Conservation (phyloP, 2,797 vertebrate genomes). For the Oophaga sylvatica region DNA sequence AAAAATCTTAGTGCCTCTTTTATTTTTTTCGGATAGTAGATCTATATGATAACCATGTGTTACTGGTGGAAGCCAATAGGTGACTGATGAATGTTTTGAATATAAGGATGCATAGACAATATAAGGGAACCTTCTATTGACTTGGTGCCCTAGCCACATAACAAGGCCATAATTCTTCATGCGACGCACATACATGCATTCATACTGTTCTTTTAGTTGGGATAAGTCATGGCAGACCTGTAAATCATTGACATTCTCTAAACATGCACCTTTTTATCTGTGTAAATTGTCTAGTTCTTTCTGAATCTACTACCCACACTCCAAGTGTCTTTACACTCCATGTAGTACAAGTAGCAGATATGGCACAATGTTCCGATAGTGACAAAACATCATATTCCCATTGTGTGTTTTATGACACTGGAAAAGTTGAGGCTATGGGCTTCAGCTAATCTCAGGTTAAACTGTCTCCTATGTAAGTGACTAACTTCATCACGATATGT, state of each 20-base stretch:
- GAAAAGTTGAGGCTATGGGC: neutral
- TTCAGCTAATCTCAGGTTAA: constrained; percentile 31
- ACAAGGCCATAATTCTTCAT: constrained; percentile 3
- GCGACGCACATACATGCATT: neutral
- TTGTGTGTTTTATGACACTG: neutral
- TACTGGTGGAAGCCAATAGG: constrained; percentile 4
- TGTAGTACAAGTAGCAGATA: neutral
- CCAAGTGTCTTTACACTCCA: neutral
- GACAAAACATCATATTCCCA: neutral
- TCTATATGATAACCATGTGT: constrained; percentile 20
- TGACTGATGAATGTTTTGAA: constrained; percentile 6
- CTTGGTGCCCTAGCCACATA: neutral
- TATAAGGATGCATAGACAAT: neutral
- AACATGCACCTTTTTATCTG: neutral
- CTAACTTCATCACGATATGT: neutral
- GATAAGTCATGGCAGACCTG: neutral
- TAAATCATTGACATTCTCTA: neutral
- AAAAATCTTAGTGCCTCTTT: constrained; percentile 81
- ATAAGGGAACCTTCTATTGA: neutral
- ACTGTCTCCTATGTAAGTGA: neutral
- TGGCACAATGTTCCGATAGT: neutral
- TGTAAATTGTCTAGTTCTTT: neutral
- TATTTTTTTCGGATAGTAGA: constrained; percentile 73
- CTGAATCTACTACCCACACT: constrained; percentile 2
- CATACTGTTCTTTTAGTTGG: neutral